phyloP scores from a whole-genome alignment of 2,888 invertebrate species.

The Dysmachus trigonus region DNA sequence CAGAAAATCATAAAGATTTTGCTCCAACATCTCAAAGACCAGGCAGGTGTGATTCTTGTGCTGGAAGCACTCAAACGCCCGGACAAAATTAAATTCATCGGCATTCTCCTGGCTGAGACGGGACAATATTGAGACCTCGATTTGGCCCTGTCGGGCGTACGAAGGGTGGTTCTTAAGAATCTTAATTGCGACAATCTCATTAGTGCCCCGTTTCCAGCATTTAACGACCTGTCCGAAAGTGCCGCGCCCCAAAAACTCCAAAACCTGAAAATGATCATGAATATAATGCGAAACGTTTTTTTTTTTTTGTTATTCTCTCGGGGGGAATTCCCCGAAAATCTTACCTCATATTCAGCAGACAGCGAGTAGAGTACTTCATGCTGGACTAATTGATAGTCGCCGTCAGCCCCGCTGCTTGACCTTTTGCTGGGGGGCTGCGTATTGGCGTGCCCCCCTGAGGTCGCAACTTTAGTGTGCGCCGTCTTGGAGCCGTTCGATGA shows the following conservation, averaged over 20 bases:
- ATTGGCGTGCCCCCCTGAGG: slow-evolving; percentile 66
- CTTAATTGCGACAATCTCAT: slow-evolving; percentile 99
- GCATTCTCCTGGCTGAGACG: slow-evolving; percentile 96
- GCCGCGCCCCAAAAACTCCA: slow-evolving; percentile 98
- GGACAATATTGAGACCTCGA: slow-evolving; percentile 96
- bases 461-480: slow-evolving; percentile 66
- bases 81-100: slow-evolving; percentile 99
- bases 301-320: background rate
- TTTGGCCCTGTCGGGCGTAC: slow-evolving; percentile 99
- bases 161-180: slow-evolving; percentile 99
- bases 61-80: slow-evolving; percentile 99
- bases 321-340: background rate
- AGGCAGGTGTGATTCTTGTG: slow-evolving; percentile 99
- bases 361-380: slow-evolving; percentile 98
- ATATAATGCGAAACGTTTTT: background rate
- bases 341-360: slow-evolving; percentile 84
- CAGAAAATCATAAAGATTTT: slow-evolving; percentile 99
- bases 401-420: slow-evolving; percentile 88
- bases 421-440: slow-evolving; percentile 71
- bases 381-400: slow-evolving; percentile 98
- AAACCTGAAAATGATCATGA: slow-evolving; percentile 71
- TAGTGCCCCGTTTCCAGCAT: slow-evolving; percentile 99
- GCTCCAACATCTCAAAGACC: slow-evolving; percentile 99
- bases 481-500: slow-evolving; percentile 62
- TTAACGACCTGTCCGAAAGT: slow-evolving; percentile 99